Evolutionary conservation across 2,113 vertebrate species (phyloP).

Genomic region (Puffinus mauretanicus): DNA sequence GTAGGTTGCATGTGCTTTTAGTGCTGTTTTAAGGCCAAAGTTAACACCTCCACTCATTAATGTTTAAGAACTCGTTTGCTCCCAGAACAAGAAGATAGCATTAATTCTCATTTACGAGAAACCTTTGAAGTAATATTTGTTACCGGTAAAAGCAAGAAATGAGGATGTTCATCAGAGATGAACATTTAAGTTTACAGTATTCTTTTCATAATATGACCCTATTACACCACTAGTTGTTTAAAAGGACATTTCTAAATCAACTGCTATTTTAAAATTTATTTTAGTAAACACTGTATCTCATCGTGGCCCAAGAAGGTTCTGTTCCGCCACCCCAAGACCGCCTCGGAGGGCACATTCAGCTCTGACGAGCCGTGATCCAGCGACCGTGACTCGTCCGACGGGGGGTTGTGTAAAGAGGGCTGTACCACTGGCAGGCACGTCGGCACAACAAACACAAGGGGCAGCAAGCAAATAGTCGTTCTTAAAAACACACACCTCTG

Average conservation of each 20-base stretch:
- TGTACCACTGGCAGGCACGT: constrained; percentile 5
- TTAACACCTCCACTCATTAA: not conserved
- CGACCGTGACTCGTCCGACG: not conserved
- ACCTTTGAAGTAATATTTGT: constrained; percentile 5
- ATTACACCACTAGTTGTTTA: not conserved
- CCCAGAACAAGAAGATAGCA: not conserved
- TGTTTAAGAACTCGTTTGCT: not conserved
- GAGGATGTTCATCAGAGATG: not conserved
- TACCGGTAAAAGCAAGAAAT: not conserved
- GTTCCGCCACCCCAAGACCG: not conserved
- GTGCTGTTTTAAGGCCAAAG: not conserved
- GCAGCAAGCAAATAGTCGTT: not conserved
- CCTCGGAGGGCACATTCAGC: not conserved
- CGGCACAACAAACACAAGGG: constrained; percentile 45
- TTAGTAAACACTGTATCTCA: not conserved
- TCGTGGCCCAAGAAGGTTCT: not conserved
- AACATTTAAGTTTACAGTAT: not conserved
- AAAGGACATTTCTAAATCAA: constrained; percentile 25
- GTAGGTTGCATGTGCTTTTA: not conserved
- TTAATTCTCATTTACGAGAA: constrained; percentile 5
- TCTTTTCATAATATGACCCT: not conserved
- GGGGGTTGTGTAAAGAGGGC: constrained; percentile 41
- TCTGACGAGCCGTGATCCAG: constrained; percentile 27
- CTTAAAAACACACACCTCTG: not conserved
- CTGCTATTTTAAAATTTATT: not conserved